These are phyloP conservation scores for Acronicta aceris DNA, from an alignment of 2,888 invertebrate species.

Conservation along the genomic window DNA sequence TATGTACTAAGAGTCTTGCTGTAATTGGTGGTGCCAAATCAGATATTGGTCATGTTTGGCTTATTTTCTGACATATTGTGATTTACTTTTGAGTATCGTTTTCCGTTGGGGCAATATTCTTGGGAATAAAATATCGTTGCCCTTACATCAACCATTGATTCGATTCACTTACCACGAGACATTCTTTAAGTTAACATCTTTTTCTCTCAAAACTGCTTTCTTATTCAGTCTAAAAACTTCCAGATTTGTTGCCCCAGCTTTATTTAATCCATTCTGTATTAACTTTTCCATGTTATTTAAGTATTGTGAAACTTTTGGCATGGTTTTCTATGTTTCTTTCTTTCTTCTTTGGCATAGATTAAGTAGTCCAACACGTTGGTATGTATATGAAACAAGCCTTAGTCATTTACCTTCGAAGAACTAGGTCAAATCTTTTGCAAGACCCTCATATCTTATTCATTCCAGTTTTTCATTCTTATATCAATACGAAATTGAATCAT, in stretches of 20 bases:
- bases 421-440: conserved; percentile 35
- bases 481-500: conserved; percentile 34
- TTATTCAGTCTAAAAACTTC: too few relatives aligned
- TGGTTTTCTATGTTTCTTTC: conserved; percentile 20
- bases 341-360: conserved; percentile 24
- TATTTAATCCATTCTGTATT: neutral
- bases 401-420: conserved; percentile 25
- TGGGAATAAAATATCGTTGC: too few relatives aligned
- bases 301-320: conserved; percentile 39
- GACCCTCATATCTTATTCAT: conserved; percentile 34
- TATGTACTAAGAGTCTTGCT: conserved; percentile 2
- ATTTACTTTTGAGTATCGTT: neutral
- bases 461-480: conserved; percentile 35
- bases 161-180: too few relatives aligned
- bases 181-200: too few relatives aligned
- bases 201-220: too few relatives aligned
- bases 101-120: neutral
- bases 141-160: too few relatives aligned
- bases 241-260: too few relatives aligned
- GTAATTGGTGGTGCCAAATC: neutral
- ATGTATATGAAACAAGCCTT: conserved; percentile 14
- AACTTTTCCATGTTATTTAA: conserved; percentile 11
- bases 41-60: neutral
- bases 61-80: neutral
- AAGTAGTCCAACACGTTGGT: conserved; percentile 15